phyloP scores from a whole-genome alignment of 2,888 invertebrate genomes.

The Ormyrus labotus region DNA sequence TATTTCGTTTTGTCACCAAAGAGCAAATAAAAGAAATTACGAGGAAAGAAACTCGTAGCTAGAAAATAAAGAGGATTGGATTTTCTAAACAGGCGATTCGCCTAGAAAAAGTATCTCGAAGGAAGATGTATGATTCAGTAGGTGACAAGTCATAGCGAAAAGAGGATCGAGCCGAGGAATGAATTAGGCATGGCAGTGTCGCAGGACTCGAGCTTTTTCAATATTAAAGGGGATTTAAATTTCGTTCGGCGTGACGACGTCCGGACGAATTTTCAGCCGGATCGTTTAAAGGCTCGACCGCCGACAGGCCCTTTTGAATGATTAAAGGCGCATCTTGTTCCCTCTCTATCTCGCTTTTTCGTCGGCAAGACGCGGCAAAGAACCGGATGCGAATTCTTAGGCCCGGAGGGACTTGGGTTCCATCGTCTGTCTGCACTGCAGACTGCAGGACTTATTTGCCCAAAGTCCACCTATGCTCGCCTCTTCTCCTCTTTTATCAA shows the following conservation, averaged over 20 bases:
- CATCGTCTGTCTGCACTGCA: slow-evolving; percentile 25
- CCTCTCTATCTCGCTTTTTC: slow-evolving; percentile 26
- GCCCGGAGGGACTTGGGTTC: neutral
- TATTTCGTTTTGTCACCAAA: too few species aligned
- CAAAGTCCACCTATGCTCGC: neutral
- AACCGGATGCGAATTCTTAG: slow-evolving; percentile 60
- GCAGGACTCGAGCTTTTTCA: slow-evolving; percentile 59
- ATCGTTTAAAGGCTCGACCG: slow-evolving; percentile 72
- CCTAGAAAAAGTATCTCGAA: slow-evolving; percentile 9
- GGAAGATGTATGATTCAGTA: slow-evolving; percentile 54
- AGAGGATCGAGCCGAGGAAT: slow-evolving; percentile 49
- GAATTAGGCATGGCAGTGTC: slow-evolving; percentile 56
- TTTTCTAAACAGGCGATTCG: slow-evolving; percentile 56
- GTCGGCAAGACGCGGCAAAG: slow-evolving; percentile 29
- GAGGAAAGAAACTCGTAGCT: too few species aligned
- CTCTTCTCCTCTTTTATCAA: slow-evolving; percentile 13
- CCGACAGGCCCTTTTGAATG: slow-evolving; percentile 72
- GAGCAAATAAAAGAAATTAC: too few species aligned
- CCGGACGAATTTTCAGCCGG: slow-evolving; percentile 72
- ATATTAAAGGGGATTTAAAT: slow-evolving; percentile 75
- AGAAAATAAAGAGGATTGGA: slow-evolving; percentile 54
- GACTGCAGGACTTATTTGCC: slow-evolving; percentile 37
- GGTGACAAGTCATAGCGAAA: slow-evolving; percentile 56
- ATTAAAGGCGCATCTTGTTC: slow-evolving; percentile 67
- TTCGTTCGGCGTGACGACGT: slow-evolving; percentile 70